Conservation (phyloP, 2,888 invertebrate genomes). For the Alcis repandata region DNA sequence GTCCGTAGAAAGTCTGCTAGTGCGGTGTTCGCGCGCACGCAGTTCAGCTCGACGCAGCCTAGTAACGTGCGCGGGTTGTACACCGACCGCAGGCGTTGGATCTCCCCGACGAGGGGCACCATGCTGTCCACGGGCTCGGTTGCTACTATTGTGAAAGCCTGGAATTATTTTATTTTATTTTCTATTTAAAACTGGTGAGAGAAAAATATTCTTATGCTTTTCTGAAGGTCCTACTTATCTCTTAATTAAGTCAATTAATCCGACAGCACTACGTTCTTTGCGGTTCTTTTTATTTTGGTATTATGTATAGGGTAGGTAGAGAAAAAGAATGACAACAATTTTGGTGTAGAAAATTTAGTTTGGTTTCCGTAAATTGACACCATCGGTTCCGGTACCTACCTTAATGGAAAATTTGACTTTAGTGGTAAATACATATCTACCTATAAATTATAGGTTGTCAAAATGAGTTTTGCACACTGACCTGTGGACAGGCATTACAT, state of each 20-base stretch:
- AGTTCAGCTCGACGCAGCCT: conserved; percentile 90
- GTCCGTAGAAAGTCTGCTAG: conserved; percentile 88
- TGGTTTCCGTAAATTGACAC: no score
- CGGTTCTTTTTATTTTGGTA: no score
- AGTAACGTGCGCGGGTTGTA: conserved; percentile 80
- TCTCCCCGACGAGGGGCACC: conserved; percentile 90
- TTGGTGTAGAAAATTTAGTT: no score
- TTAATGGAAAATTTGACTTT: no score
- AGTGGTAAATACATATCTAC: no score
- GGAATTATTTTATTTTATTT: conserved; percentile 22
- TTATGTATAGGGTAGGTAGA: no score
- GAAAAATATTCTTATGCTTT: no score
- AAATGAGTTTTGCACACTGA: conserved; percentile 49
- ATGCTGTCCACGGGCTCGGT: conserved; percentile 89
- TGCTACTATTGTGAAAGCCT: conserved; percentile 78
- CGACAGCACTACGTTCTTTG: no score
- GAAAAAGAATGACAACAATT: no score
- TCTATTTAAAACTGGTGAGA: background rate
- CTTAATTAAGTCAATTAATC: no score
- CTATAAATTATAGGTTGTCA: no score
- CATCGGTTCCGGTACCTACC: no score
- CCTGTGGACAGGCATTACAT: conserved; percentile 73
- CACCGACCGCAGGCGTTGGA: conserved; percentile 84
- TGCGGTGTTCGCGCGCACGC: conserved; percentile 90
- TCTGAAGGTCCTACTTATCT: background rate